Evolutionary conservation across 2,113 vertebrate species (phyloP), one percentile per base, ranked within the genome.

Genomic region (Phycodurus eques): DNA sequence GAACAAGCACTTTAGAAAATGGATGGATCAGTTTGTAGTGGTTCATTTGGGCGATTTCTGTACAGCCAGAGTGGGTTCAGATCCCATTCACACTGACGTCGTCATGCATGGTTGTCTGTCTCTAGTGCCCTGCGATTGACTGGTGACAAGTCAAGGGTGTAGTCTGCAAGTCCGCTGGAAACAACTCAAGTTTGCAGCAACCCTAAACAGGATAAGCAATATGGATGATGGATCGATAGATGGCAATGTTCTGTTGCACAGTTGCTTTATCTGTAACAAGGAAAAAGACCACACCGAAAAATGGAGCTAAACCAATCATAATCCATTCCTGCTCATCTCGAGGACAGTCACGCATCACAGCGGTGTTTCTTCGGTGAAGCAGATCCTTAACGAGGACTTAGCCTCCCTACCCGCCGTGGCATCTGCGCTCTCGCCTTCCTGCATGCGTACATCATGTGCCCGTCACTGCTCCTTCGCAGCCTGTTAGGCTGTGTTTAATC

Each of bases 401-500:
- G 87, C 89, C 86, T 87, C 87, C 89, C 89, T 81, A 86, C 90
- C 82, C 88, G 67, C 87, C 85, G 81, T 86, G 78, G 89, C 89
- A 90, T 90, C 89, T 90, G 90, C 88, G 83, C 89, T 86, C 81
- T 87, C 43, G 87, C 86, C 83, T 84, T 85, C 76, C 85, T 83
- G 87, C 83, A 31, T 35, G 59, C 31, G 87, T 87, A 90, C 83
- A 90, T 89, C 88, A 90, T 67, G 88, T 79, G 81, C 83, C 84
- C 87, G 85, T 83, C 88, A 87, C 84, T 77, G 72, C 83, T 89
- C 88, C 87, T 83, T 89, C 74, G 68, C 88, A 90, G 88, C 87
- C 89, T 88, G 88, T 88, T 87, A 87, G 83, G 83, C 78, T 78
- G 80, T 86, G 72, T 82, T 80, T 91, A 90, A 90, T 90, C 89